A percentile compares a stretch with the other conserved stretches of the same genome.
These are phyloP conservation scores for Myiagra hebetior DNA, from an alignment of 2,113 vertebrate species.

Conservation along the genomic window DNA sequence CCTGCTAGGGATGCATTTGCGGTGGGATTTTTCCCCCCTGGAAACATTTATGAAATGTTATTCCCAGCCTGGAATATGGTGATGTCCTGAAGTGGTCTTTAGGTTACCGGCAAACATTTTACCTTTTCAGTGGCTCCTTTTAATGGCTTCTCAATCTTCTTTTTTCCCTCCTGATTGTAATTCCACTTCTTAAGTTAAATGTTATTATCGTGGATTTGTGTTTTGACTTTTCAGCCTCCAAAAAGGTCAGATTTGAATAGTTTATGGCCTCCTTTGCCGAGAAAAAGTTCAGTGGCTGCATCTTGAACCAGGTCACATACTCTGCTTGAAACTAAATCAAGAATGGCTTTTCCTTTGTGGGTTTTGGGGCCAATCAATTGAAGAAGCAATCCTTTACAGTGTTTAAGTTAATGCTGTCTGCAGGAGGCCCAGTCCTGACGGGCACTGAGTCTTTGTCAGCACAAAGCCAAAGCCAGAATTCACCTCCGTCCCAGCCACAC, in stretches of 20 bases:
- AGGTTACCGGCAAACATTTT: not conserved
- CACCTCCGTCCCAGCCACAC: not conserved
- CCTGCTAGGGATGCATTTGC: not conserved
- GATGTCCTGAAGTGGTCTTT: not conserved
- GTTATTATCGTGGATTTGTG: not conserved
- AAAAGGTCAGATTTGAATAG: not conserved
- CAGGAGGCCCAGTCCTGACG: fast-evolving
- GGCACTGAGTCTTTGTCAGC: not conserved
- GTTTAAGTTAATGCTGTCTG: not conserved
- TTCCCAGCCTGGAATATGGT: not conserved
- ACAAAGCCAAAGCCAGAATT: not conserved
- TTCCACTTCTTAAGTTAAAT: not conserved
- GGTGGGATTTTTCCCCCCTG: fast-evolving
- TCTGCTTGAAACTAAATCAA: not conserved
- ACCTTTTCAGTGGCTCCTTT: not conserved
- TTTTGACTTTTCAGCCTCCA: not conserved
- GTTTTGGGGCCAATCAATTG: not conserved
- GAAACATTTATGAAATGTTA: not conserved
- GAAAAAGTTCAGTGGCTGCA: not conserved
- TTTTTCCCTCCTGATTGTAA: not conserved
- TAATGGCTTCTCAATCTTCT: not conserved
- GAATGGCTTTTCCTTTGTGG: not conserved
- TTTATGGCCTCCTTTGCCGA: not conserved
- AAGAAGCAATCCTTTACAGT: not conserved
- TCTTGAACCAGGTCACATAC: not conserved